These are phyloP conservation scores for Ficedula albicollis DNA, from an alignment of 2,797 vertebrate species.

Conservation along the genomic window DNA sequence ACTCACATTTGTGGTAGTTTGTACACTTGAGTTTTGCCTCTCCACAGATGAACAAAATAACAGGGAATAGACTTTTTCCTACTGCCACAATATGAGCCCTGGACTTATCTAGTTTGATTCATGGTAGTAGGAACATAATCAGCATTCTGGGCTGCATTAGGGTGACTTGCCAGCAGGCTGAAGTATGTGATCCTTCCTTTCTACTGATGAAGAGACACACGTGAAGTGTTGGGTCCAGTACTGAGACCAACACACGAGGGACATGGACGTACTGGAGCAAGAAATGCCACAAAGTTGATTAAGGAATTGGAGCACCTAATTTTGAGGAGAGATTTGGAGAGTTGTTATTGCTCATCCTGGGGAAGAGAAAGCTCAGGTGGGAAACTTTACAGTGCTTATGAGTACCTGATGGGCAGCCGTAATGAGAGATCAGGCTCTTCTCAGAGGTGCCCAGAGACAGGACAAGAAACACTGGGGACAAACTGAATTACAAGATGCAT, in stretches of 20 bases:
- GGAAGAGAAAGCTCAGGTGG: background rate
- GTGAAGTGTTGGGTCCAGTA: background rate
- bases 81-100: background rate
- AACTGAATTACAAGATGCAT: background rate
- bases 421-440: background rate
- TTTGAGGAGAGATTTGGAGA: background rate
- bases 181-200: background rate
- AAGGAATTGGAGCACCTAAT: background rate
- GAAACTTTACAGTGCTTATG: background rate
- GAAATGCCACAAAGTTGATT: background rate
- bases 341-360: background rate
- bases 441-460: background rate
- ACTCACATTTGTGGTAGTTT: background rate
- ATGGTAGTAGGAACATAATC: background rate
- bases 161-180: background rate
- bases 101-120: background rate
- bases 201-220: background rate
- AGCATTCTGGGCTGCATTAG: background rate
- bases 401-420: background rate
- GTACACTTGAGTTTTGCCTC: background rate
- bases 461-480: background rate
- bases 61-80: background rate
- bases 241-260: background rate
- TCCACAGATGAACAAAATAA: background rate
- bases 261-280: background rate